Evolutionary conservation across 2,113 vertebrate genomes (phyloP).

Genomic region (Cyanoliseus patagonus): DNA sequence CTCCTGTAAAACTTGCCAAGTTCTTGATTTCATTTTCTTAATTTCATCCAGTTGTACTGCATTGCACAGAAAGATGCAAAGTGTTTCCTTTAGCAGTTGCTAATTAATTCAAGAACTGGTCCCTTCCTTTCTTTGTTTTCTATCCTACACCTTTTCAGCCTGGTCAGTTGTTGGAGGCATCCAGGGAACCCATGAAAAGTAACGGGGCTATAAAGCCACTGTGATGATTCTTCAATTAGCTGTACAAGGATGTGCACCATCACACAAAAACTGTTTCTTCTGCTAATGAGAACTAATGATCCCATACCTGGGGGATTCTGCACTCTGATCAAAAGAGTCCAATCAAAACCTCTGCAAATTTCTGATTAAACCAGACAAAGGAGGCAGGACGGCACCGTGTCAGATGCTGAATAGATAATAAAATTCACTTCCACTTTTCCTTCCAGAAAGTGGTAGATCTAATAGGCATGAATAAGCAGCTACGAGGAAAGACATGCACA

Average conservation of each 20-base stretch:
- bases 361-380: slow-evolving; percentile 35
- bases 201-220: not conserved
- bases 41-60: not conserved
- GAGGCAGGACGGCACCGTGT: not conserved
- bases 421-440: not conserved
- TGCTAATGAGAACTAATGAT: slow-evolving; percentile 53
- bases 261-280: slow-evolving; percentile 3
- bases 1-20: slow-evolving; percentile 14
- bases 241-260: not conserved
- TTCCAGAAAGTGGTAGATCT: slow-evolving; percentile 24
- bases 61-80: not conserved
- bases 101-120: not conserved
- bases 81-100: not conserved
- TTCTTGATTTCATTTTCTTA: slow-evolving; percentile 23
- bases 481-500: slow-evolving; percentile 22
- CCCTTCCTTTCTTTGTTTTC: not conserved
- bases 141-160: not conserved
- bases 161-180: not conserved
- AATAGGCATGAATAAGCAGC: slow-evolving; percentile 51
- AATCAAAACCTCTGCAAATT: slow-evolving; percentile 42
- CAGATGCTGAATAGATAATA: slow-evolving; percentile 35
- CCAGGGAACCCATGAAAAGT: not conserved
- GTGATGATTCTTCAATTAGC: slow-evolving; percentile 36
- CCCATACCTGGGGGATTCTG: slow-evolving; percentile 25
- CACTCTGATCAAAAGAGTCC: slow-evolving; percentile 31